phyloP scores from a whole-genome alignment of 2,888 invertebrate species.

The Morpho deidamia region DNA sequence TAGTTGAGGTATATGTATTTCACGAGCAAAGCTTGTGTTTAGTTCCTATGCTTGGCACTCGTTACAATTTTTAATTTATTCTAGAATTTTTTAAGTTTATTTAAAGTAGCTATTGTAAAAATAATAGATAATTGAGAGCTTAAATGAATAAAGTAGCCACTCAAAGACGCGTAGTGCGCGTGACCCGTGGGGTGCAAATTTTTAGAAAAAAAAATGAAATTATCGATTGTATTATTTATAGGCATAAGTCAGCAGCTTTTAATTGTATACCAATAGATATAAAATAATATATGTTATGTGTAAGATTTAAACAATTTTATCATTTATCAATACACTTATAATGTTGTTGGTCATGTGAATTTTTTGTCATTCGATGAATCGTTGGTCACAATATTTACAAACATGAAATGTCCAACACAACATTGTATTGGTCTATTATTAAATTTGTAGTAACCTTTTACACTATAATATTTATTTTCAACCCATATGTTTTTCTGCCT shows the following conservation, averaged over 20 bases:
- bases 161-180: conserved; percentile 8
- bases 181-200: conserved; percentile 3
- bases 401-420: neutral
- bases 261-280: conserved; percentile 44
- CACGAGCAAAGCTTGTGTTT: conserved; percentile 73
- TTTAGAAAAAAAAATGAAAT: conserved; percentile 2
- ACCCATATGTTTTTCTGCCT: too few relatives aligned
- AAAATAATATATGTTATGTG: conserved; percentile 17
- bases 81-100: conserved; percentile 8
- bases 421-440: neutral
- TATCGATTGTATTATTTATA: conserved; percentile 26
- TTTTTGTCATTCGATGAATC: conserved; percentile 6
- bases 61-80: conserved; percentile 6
- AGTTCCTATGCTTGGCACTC: conserved; percentile 60
- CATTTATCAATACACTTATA: conserved; percentile 14
- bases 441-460: neutral
- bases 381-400: conserved; percentile 2
- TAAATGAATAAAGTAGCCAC: conserved; percentile 3
- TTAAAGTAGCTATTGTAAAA: neutral
- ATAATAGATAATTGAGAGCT: conserved; percentile 3
- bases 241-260: conserved; percentile 37
- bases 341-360: conserved; percentile 11
- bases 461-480: too few relatives aligned
- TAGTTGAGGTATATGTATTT: conserved; percentile 44
- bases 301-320: conserved; percentile 13